Conservation (phyloP, 2,797 vertebrate species). For the Salmo trutta region DNA sequence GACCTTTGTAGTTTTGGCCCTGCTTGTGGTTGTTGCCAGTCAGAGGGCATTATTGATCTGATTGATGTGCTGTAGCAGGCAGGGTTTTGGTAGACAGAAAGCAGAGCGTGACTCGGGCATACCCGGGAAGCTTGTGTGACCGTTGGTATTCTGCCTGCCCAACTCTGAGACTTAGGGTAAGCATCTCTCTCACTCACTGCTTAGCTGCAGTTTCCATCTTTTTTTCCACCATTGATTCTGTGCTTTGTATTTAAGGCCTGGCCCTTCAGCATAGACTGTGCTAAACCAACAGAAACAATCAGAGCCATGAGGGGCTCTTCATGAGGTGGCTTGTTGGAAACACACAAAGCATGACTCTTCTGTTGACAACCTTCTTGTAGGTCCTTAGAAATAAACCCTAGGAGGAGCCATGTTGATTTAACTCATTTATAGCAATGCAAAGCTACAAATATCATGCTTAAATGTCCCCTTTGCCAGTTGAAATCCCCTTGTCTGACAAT, state of each 20-base stretch:
- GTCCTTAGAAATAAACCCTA: not conserved
- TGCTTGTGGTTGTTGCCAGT: conserved; percentile 46
- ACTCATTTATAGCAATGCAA: not conserved
- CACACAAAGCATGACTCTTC: not conserved
- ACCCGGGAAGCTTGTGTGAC: conserved; percentile 11
- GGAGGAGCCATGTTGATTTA: not conserved
- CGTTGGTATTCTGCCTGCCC: conserved; percentile 14
- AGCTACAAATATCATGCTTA: not conserved
- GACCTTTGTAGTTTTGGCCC: conserved; percentile 21
- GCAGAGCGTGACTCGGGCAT: not conserved
- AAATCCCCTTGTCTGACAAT: not conserved
- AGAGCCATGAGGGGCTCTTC: conserved; percentile 46
- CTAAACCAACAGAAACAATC: conserved; percentile 59
- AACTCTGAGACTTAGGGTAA: not conserved
- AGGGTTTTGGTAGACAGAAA: conserved; percentile 29
- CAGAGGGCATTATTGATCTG: conserved; percentile 36
- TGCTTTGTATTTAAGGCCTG: conserved; percentile 54
- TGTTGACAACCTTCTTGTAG: not conserved
- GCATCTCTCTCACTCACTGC: conserved; percentile 18
- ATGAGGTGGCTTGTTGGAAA: conserved; percentile 1
- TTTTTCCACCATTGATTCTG: conserved; percentile 76
- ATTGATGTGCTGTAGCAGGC: conserved; percentile 18
- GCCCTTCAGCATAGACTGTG: conserved; percentile 47
- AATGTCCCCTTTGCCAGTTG: not conserved
- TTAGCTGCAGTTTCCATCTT: conserved; percentile 67